These are phyloP conservation scores for Drosophila robusta DNA, from an alignment of 2,888 invertebrate genomes.

Conservation along the genomic window DNA sequence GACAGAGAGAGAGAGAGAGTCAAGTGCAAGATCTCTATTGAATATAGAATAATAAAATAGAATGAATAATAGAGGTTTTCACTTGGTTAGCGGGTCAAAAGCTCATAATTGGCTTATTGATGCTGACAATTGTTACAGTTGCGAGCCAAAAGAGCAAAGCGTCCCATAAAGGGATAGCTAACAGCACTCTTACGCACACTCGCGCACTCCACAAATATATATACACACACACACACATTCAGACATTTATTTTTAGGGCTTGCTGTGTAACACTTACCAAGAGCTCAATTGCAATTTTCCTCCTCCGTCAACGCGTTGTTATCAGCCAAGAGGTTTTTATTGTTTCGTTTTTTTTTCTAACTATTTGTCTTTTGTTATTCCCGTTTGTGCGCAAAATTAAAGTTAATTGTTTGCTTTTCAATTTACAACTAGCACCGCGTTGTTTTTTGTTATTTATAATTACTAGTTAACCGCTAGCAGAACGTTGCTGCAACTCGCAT, in stretches of 20 bases:
- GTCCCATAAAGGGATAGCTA: slow-evolving; percentile 57
- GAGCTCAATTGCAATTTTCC: slow-evolving; percentile 26
- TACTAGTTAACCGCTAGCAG: slow-evolving; percentile 40
- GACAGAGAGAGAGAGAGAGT: neutral
- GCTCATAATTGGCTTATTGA: slow-evolving; percentile 70
- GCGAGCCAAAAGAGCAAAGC: slow-evolving; percentile 30
- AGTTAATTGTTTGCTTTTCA: slow-evolving; percentile 1
- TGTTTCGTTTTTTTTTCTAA: slow-evolving; percentile 6
- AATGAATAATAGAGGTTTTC: neutral
- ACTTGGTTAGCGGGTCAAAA: slow-evolving; percentile 41
- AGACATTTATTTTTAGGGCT: slow-evolving; percentile 47
- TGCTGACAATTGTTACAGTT: slow-evolving; percentile 43
- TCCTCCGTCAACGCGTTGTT: slow-evolving; percentile 5
- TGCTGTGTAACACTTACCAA: slow-evolving; percentile 45
- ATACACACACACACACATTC: slow-evolving; percentile 8
- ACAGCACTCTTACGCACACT: slow-evolving; percentile 44
- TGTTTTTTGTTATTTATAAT: slow-evolving; percentile 10
- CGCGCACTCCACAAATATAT: slow-evolving; percentile 9
- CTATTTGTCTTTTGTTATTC: slow-evolving; percentile 5
- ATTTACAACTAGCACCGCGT: neutral
- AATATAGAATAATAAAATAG: slow-evolving; percentile 32
- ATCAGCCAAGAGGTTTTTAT: slow-evolving; percentile 12
- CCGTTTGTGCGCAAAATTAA: slow-evolving; percentile 17
- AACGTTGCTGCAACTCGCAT: slow-evolving; percentile 44
- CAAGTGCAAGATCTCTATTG: slow-evolving; percentile 32